Percentiles rank a stretch among this genome's conserved stretches.
phyloP scores from a whole-genome alignment of 2,113 vertebrate genomes.

The Tragelaphus imberbis region DNA sequence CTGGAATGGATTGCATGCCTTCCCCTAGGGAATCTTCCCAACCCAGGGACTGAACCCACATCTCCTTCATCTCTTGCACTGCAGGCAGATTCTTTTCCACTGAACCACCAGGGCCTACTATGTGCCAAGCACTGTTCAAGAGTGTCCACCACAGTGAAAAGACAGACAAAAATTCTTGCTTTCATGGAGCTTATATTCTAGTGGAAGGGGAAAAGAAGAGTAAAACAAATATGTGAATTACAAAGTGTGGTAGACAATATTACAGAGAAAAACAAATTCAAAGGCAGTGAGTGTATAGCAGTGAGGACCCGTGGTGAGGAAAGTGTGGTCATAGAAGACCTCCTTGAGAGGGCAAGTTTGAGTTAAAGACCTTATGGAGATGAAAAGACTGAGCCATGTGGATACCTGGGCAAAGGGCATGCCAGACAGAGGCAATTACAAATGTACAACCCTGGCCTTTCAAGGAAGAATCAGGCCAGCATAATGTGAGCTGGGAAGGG shows the following conservation, averaged over 20 bases:
- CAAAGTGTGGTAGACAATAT: background rate
- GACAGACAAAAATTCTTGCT: background rate
- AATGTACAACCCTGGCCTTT: background rate
- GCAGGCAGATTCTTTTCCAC: background rate
- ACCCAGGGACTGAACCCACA: background rate
- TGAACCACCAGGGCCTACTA: background rate
- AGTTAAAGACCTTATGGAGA: background rate
- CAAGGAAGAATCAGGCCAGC: background rate
- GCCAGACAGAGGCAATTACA: background rate
- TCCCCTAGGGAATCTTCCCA: background rate
- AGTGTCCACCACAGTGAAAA: background rate
- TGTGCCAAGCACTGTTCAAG: background rate
- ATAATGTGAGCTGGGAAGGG: background rate
- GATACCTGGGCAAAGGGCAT: background rate
- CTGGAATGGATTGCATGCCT: background rate
- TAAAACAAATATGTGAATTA: background rate
- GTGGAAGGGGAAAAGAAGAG: background rate
- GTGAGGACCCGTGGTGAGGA: background rate
- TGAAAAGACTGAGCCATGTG: background rate
- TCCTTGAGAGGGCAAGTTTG: background rate
- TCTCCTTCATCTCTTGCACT: background rate
- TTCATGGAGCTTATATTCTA: background rate
- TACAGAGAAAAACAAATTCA: background rate
- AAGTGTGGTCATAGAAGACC: background rate
- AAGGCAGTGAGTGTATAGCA: background rate